Base-by-base conservation (phyloP, 2,888 invertebrate species). In the Harpalus rufipes region DNA sequence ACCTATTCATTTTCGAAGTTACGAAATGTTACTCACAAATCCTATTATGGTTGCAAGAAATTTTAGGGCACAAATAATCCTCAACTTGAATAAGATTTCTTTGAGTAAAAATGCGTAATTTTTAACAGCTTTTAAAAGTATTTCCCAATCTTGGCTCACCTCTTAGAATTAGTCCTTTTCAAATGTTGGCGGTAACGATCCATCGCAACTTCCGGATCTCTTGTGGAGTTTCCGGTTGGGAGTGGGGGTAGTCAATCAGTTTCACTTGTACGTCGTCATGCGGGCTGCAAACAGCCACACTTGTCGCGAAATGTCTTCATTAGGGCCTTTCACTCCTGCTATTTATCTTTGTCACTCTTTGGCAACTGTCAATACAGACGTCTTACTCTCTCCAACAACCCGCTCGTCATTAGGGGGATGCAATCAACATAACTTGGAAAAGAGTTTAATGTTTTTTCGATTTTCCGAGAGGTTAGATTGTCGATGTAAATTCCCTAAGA, bases 231-330 rank as follows among this genome's bases (percentile, higher is more conserved):
- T 63, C 10, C 25, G 41, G 58, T n/a, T 39, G 44, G 12, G 51
- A 16, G 78, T 12, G 58, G 58, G 25, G 58, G 63, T 51, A 84
- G 84, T 84, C 84, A 84, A 84, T 84, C 84, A 84, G 84, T 84
- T 84, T 78, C 84, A 84, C 76, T 84, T 84, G 83, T 78, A 65
- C 65, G 78, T 78, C 65, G 78, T 78, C 74, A 76, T 65, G 76
- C 76, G 78, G 83, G 76, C 51, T 76, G 18, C 76, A 61, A 59
- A 76, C 56, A 32, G 72, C 72, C 72, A 74, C 65, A 78, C 84
- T 84, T 84, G 84, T 84, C 84, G 78, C 84, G 78, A 84, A 84
- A 84, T 84, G 84, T 84, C 51, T 84, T 84, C 84, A 84, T 84
- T 84, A 84, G 84, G 32, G 63, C 16, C 76, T 78, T 78, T 78